A percentile compares a stretch with the other conserved stretches of the same genome.
phyloP scores from a whole-genome alignment of 2,797 vertebrate species.

The Coilia nasus region DNA sequence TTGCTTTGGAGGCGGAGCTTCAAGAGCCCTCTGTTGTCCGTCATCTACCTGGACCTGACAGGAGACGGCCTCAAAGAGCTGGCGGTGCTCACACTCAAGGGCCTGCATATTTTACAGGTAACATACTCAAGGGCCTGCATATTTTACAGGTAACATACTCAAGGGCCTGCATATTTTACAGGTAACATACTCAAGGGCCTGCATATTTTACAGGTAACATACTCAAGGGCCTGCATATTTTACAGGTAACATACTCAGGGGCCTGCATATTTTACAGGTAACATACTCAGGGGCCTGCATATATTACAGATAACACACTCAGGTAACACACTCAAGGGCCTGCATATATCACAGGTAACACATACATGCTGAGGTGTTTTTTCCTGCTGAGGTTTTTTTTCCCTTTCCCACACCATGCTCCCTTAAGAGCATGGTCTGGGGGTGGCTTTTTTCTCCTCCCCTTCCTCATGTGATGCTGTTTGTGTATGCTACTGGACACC shows the following conservation, averaged over 20 bases:
- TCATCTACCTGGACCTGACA: constrained; percentile 86
- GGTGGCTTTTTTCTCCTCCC: too few species aligned
- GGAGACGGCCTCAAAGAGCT: constrained; percentile 86
- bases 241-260: background rate
- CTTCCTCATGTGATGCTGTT: too few species aligned
- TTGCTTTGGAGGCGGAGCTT: constrained; percentile 86
- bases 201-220: background rate
- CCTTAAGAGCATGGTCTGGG: too few species aligned
- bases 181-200: background rate
- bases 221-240: background rate
- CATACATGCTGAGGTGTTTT: too few species aligned
- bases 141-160: background rate
- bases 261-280: background rate
- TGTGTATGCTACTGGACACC: too few species aligned
- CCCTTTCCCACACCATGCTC: too few species aligned
- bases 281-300: background rate
- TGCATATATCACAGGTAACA: constrained; percentile 43
- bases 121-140: too few species aligned
- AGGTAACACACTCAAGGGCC: too few species aligned
- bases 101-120: constrained; percentile 90
- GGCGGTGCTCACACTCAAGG: constrained; percentile 86
- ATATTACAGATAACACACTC: too few species aligned
- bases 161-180: background rate
- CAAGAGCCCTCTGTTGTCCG: constrained; percentile 85
- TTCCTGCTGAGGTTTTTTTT: too few species aligned